Evolutionary conservation across 2,113 vertebrate genomes (phyloP).

Genomic region (Coracopsis vasa): DNA sequence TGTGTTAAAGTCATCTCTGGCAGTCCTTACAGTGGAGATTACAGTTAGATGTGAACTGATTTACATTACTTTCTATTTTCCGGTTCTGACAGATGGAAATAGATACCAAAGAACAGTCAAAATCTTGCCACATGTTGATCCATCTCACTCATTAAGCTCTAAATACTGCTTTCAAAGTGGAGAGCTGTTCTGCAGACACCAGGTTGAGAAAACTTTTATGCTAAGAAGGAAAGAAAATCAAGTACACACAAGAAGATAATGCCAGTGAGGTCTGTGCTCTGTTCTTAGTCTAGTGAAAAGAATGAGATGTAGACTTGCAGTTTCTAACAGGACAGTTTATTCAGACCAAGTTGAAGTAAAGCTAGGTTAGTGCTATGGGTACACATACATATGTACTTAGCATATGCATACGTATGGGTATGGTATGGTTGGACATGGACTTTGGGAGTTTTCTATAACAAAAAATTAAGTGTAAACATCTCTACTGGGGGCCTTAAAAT

Average conservation of each 20-base stretch:
- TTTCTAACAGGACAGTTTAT: not conserved
- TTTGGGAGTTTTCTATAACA: not conserved
- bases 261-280: not conserved
- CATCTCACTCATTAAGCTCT: constrained; percentile 16
- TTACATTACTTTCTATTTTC: constrained; percentile 41
- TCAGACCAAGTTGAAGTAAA: not conserved
- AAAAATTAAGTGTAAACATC: not conserved
- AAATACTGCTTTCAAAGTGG: not conserved
- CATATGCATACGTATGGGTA: not conserved
- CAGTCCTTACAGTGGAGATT: constrained; percentile 33
- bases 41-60: constrained; percentile 30
- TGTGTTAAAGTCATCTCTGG: constrained; percentile 31
- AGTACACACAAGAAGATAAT: not conserved
- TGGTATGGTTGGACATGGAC: not conserved
- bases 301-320: not conserved
- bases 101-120: constrained; percentile 24
- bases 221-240: constrained; percentile 14
- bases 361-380: not conserved
- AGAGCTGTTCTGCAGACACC: not conserved
- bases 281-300: not conserved
- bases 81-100: constrained; percentile 39
- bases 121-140: constrained; percentile 1
- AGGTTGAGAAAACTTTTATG: not conserved
- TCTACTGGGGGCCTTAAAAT: not conserved
- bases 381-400: not conserved